A percentile compares a stretch with the other conserved stretches of the same genome.
These are phyloP conservation scores for Phanerotoma sp. DNA, from an alignment of 2,888 invertebrate species.

Conservation along the genomic window DNA sequence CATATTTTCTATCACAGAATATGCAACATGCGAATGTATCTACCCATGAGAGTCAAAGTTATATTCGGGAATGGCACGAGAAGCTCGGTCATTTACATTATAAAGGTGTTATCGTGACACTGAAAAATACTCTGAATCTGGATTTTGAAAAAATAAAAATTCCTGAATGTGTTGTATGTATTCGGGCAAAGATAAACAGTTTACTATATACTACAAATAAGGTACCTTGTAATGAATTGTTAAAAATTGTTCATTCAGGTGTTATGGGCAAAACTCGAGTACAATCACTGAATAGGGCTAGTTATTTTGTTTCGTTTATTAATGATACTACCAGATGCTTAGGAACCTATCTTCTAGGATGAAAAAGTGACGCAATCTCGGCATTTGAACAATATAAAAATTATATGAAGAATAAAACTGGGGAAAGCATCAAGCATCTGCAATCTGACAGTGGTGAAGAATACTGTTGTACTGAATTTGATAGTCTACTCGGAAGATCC, in stretches of 20 bases:
- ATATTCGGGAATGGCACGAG: not conserved
- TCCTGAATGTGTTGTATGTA: slow-evolving; percentile 15
- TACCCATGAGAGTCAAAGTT: not conserved
- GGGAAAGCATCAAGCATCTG: slow-evolving; percentile 29
- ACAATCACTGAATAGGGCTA: slow-evolving; percentile 23
- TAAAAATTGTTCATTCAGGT: slow-evolving; percentile 33
- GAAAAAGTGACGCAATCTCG: slow-evolving; percentile 26
- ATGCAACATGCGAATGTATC: not conserved
- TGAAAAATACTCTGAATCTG: slow-evolving; percentile 6
- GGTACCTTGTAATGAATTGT: not conserved
- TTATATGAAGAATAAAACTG: slow-evolving; percentile 28
- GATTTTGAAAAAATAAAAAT: not conserved
- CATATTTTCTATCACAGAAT: not conserved
- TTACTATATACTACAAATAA: slow-evolving; percentile 8
- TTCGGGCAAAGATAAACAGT: slow-evolving; percentile 16
- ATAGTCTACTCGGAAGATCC: slow-evolving; percentile 15
- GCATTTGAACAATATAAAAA: slow-evolving; percentile 29
- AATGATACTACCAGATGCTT: slow-evolving; percentile 32
- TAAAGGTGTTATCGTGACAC: slow-evolving; percentile 9
- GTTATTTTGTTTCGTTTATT: slow-evolving; percentile 34
- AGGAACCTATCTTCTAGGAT: slow-evolving; percentile 25
- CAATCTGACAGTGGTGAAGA: slow-evolving; percentile 32
- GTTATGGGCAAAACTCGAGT: slow-evolving; percentile 29
- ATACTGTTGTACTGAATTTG: slow-evolving; percentile 23
- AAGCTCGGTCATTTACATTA: slow-evolving; percentile 1